Evolutionary conservation across 1,140 invertebrate species (phyloP).

Genomic region (Temnothorax curvispinosus): DNA sequence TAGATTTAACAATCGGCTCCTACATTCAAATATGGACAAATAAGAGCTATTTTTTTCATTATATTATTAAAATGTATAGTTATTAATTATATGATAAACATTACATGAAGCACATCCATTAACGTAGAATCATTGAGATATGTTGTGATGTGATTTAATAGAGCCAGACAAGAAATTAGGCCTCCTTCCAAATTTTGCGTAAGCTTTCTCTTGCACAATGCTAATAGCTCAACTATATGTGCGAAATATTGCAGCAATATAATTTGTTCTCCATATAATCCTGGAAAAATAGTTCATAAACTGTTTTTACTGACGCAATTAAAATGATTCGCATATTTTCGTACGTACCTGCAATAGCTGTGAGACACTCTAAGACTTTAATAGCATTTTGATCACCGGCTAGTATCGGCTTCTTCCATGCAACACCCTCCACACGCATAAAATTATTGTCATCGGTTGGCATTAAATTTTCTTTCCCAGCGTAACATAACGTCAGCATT

Average conservation of each 20-base stretch:
- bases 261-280: constrained; percentile 96
- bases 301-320: constrained; percentile 1
- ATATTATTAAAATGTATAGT: constrained; percentile 3
- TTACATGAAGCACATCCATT: constrained; percentile 94
- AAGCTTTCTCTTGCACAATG: constrained; percentile 91
- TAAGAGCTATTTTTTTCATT: background rate
- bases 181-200: constrained; percentile 95
- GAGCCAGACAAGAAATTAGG: constrained; percentile 93
- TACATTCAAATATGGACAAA: constrained; percentile 76
- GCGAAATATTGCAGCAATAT: constrained; percentile 98
- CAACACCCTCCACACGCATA: constrained; percentile 60
- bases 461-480: constrained; percentile 92
- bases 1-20: constrained; percentile 91
- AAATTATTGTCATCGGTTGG: constrained; percentile 71
- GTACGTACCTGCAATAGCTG: constrained; percentile 90
- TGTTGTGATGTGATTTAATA: constrained; percentile 93
- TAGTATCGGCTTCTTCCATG: constrained; percentile 87
- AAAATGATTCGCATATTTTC: background rate
- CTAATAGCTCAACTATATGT: constrained; percentile 94
- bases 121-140: constrained; percentile 94
- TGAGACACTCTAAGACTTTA: constrained; percentile 95
- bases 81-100: constrained; percentile 33
- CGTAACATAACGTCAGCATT: constrained; percentile 97
- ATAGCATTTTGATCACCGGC: constrained; percentile 93
- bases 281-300: constrained; percentile 81